Evolutionary conservation across 2,888 invertebrate genomes (phyloP), one percentile per base, ranked within the genome.

Genomic region (Trachelus stipa): DNA sequence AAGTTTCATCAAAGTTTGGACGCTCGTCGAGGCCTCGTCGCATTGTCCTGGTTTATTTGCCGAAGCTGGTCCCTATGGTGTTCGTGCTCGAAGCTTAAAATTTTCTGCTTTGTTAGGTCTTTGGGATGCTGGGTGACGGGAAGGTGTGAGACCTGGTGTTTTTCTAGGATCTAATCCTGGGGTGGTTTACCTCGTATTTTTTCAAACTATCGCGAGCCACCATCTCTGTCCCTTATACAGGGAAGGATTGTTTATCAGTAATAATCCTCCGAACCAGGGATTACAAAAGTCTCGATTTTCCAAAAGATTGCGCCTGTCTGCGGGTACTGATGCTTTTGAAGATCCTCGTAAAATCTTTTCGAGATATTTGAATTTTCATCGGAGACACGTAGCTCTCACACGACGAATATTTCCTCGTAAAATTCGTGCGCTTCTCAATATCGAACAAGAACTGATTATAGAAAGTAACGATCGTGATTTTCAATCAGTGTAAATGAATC

Each of bases 201-300:
- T 78, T 76, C 68, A 77, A 77, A 75, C 75, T 83, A 83, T 86
- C 82, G 76, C 74, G 73, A 76, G 37, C 76, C 78, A 76, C 76
- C 78, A 81, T 84, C 83, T 79, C 78, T 23, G 23, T 76, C 77
- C 82, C 71, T 56, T 23, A 56, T 23, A n/a, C 71, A 34, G 71
- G 12, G 31, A 78, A 31, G 80, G 81, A 81, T 87, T 88, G 87
- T 87, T 89, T 87, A 87, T 86, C 84, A 77, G 73, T 37, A 78
- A 79, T 88, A 87, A 88, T 88, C 87, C 86, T 75, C 73, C 68
- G 79, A 79, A 68, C 81, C 76, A 75, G 76, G 87, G 87, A 87
- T 88, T 87, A 87, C 82, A 83, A 76, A 82, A 82, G 84, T 83
- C 84, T 85, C 83, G 86, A 87, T 88, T 88, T 85, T 85, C 84